These are phyloP conservation scores for Myotis planiceps DNA, from an alignment of 2,797 vertebrate species.

Conservation along the genomic window DNA sequence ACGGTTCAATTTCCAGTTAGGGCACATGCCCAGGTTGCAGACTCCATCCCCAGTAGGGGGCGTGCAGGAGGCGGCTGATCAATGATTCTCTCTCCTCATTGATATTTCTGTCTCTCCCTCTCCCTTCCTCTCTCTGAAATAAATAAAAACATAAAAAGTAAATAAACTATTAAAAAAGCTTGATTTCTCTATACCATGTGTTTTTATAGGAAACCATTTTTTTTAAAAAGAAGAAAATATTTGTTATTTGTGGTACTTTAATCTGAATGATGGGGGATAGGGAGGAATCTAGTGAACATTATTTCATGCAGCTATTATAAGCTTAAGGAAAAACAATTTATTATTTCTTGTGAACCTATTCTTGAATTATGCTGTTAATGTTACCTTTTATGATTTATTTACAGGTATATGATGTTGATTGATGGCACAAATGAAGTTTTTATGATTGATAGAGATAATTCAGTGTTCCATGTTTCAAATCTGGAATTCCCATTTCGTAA, in stretches of 20 bases:
- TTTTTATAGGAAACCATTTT: background rate
- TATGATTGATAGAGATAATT: conserved; percentile 98
- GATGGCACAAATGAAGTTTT: conserved; percentile 96
- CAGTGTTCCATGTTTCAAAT: conserved; percentile 94
- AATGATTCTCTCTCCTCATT: no score
- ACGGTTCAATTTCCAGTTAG: no score
- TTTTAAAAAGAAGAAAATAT: background rate
- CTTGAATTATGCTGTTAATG: conserved; percentile 19
- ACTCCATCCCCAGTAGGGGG: no score
- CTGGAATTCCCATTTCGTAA: conserved; percentile 98
- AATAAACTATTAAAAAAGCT: background rate
- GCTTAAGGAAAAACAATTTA: background rate
- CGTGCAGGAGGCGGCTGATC: no score
- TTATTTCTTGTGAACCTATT: background rate
- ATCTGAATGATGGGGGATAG: background rate
- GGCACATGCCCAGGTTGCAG: no score
- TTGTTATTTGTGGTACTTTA: conserved; percentile 31
- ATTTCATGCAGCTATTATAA: background rate
- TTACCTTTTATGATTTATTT: conserved; percentile 66
- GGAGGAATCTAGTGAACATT: background rate
- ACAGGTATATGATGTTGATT: conserved; percentile 99
- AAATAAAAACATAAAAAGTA: no score
- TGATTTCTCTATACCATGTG: background rate
- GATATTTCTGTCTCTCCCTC: no score
- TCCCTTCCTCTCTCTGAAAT: no score